Evolutionary conservation across 2,888 invertebrate genomes (phyloP).

Genomic region (Gymnocheta viridis): DNA sequence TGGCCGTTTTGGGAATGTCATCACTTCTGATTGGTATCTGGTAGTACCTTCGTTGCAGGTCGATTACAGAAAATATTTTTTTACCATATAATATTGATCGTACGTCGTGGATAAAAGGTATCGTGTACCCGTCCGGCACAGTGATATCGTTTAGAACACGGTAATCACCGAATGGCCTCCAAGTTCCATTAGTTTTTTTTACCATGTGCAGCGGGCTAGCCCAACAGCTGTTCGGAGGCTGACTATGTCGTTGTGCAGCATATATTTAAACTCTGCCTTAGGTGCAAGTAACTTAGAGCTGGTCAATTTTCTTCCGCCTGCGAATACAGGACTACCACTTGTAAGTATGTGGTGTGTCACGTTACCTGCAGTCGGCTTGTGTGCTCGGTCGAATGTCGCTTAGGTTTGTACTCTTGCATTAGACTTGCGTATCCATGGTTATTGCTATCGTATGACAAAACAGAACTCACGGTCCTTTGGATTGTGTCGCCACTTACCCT

Average conservation of each 20-base stretch:
- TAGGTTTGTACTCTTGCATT: no score
- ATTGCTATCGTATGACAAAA: no score
- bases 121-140: constrained; percentile 25
- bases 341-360: constrained; percentile 28
- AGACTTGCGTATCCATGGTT: no score
- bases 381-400: not conserved
- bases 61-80: constrained; percentile 50
- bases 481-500: not conserved
- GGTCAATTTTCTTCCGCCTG: constrained; percentile 27
- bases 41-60: constrained; percentile 74
- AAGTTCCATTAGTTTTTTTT: constrained; percentile 50
- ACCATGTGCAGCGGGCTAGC: constrained; percentile 65
- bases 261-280: constrained; percentile 48
- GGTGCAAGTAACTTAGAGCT: constrained; percentile 50
- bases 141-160: constrained; percentile 43
- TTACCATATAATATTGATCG: constrained; percentile 4
- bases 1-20: constrained; percentile 73
- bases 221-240: constrained; percentile 66
- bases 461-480: no score
- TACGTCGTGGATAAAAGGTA: constrained; percentile 41
- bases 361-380: not conserved
- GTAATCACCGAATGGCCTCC: constrained; percentile 53
- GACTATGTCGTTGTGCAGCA: constrained; percentile 51
- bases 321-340: constrained; percentile 12
- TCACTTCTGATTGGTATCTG: constrained; percentile 75